phyloP scores from a whole-genome alignment of 2,888 invertebrate genomes.

The Drosophila fulvimacula region DNA sequence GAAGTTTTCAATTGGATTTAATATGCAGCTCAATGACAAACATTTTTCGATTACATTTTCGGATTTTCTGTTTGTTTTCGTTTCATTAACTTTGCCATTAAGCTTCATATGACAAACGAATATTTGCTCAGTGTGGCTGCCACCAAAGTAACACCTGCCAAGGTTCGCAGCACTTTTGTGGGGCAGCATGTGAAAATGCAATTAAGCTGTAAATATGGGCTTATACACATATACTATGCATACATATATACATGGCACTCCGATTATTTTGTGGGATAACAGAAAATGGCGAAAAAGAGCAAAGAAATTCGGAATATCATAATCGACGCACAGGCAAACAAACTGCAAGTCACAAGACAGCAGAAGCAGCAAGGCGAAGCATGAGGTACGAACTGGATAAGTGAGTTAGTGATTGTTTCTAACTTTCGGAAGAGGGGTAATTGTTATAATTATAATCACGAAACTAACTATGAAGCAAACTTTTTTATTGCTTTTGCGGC shows the following conservation, averaged over 20 bases:
- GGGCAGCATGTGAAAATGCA: constrained; percentile 73
- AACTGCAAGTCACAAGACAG: constrained; percentile 78
- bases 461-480: too few species aligned
- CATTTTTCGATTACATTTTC: not conserved
- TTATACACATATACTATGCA: not conserved
- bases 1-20: not conserved
- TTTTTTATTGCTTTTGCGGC: not conserved
- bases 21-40: not conserved
- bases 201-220: constrained; percentile 67
- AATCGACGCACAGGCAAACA: constrained; percentile 56
- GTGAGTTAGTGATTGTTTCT: not conserved
- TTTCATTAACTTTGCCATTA: not conserved
- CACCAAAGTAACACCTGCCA: constrained; percentile 58
- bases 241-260: not conserved
- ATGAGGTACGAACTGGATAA: not conserved
- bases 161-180: constrained; percentile 58
- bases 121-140: constrained; percentile 46
- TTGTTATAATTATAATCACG: not conserved
- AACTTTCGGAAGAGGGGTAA: not conserved
- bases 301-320: constrained; percentile 49
- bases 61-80: not conserved
- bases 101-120: not conserved
- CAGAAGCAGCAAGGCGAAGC: too few species aligned
- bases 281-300: constrained; percentile 9
- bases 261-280: constrained; percentile 31